phyloP scores from a whole-genome alignment of 2,888 invertebrate species.

The Amaurobius ferox region DNA sequence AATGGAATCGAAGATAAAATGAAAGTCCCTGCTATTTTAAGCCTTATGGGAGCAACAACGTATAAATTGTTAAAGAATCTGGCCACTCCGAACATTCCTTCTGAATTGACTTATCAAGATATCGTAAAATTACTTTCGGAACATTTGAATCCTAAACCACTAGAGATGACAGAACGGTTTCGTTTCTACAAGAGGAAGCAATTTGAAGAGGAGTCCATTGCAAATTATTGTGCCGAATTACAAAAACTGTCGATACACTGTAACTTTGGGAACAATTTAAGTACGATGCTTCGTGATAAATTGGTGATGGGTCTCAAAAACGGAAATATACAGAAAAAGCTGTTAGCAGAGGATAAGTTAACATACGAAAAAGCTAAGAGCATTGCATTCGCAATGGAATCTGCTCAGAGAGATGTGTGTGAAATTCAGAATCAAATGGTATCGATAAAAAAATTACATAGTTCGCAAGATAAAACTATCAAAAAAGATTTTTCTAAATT shows the following conservation, averaged over 20 bases:
- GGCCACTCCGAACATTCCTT: slow-evolving; percentile 45
- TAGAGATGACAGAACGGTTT: slow-evolving; percentile 42
- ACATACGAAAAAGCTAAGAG: too few relatives aligned
- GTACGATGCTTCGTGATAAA: slow-evolving; percentile 45
- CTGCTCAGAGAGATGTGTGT: too few relatives aligned
- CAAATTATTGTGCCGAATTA: slow-evolving; percentile 47
- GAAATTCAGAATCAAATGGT: too few relatives aligned
- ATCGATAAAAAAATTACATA: slow-evolving; percentile 39
- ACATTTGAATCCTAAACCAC: slow-evolving; percentile 40
- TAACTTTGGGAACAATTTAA: slow-evolving; percentile 40
- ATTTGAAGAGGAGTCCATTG: slow-evolving; percentile 42
- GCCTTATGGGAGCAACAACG: slow-evolving; percentile 41
- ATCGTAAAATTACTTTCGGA: slow-evolving; percentile 48
- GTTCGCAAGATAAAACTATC: slow-evolving; percentile 41
- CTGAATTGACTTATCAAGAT: slow-evolving; percentile 47
- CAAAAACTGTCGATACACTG: slow-evolving; percentile 46
- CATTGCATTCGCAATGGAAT: too few relatives aligned
- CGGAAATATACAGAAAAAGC: too few relatives aligned
- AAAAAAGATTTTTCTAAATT: slow-evolving; percentile 51
- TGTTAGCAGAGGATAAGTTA: too few relatives aligned
- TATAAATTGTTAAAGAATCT: slow-evolving; percentile 48
- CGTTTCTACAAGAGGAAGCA: slow-evolving; percentile 49
- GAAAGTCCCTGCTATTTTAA: slow-evolving; percentile 46
- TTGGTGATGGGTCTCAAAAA: slow-evolving; percentile 44
- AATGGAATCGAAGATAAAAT: slow-evolving; percentile 43